Percentiles rank a stretch among this genome's conserved stretches.
Evolutionary conservation across 1,140 invertebrate species (phyloP).

Genomic region (Caenorhabditis brenneri): DNA sequence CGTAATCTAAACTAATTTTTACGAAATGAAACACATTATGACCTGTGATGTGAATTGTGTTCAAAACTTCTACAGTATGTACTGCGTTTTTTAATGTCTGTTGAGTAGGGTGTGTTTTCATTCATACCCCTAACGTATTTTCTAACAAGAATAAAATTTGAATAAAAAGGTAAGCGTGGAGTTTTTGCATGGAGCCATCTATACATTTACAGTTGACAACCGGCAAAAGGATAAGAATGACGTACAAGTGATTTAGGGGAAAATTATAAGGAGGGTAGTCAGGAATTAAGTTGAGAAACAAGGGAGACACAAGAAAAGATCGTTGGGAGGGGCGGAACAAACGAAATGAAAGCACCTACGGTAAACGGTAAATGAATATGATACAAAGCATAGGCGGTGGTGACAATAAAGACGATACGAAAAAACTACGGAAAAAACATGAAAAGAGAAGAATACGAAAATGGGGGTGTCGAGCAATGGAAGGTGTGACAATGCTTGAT

Average conservation of each 20-base stretch:
- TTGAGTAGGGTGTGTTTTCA: conserved; percentile 4
- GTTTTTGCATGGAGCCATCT: not conserved
- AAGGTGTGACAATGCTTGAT: too few relatives aligned
- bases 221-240: not conserved
- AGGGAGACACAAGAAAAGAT: not conserved
- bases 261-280: not conserved
- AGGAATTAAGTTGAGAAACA: not conserved
- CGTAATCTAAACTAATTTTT: too few relatives aligned
- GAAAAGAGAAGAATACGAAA: not conserved
- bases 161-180: conserved; percentile 8
- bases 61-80: too few relatives aligned
- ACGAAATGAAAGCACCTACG: conserved; percentile 6
- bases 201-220: not conserved
- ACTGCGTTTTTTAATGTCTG: not conserved
- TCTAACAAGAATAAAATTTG: conserved; percentile 40
- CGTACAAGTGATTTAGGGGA: conserved; percentile 12
- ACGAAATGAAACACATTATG: too few relatives aligned
- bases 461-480: not conserved
- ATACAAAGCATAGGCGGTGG: conserved; percentile 11
- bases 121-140: conserved; percentile 12
- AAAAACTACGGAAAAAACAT: conserved; percentile 9
- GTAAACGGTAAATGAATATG: conserved; percentile 39
- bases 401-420: conserved; percentile 8
- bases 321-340: not conserved
- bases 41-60: too few relatives aligned